A percentile compares a stretch with the other conserved stretches of the same genome.
Conservation (phyloP, 1,140 invertebrate species). For the Aleiodes sp. region DNA sequence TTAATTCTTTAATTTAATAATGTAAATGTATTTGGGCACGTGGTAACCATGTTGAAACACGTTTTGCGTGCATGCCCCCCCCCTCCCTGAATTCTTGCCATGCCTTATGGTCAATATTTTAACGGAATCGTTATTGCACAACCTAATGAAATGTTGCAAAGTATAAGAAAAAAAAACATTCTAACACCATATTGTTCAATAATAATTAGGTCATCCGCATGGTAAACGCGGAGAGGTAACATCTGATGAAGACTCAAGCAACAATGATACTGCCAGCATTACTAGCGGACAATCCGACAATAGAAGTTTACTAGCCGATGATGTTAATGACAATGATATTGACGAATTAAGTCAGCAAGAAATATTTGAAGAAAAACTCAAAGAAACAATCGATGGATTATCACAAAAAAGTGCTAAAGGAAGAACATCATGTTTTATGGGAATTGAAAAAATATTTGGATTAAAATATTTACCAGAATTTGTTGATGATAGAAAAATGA, state of each 20-base stretch:
- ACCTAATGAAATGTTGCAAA: neutral
- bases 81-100: neutral
- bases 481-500: constrained; percentile 77
- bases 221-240: constrained; percentile 56
- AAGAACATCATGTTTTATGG: constrained; percentile 76
- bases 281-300: constrained; percentile 74
- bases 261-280: constrained; percentile 75
- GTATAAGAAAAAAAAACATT: neutral
- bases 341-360: constrained; percentile 74
- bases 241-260: constrained; percentile 77
- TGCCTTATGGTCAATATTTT: neutral
- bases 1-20: no score
- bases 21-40: no score
- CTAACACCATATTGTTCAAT: constrained; percentile 10
- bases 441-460: constrained; percentile 78
- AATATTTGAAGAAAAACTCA: constrained; percentile 88
- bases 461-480: constrained; percentile 84
- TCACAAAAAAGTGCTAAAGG: constrained; percentile 86
- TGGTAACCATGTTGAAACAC: neutral
- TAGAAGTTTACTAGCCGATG: constrained; percentile 71
- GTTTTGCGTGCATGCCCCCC: neutral
- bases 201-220: constrained; percentile 36
- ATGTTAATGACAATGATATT: constrained; percentile 63
- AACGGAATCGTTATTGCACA: neutral
- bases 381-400: constrained; percentile 85